These are phyloP conservation scores for Cinara cedri DNA, from an alignment of 2,888 invertebrate genomes.

Conservation along the genomic window DNA sequence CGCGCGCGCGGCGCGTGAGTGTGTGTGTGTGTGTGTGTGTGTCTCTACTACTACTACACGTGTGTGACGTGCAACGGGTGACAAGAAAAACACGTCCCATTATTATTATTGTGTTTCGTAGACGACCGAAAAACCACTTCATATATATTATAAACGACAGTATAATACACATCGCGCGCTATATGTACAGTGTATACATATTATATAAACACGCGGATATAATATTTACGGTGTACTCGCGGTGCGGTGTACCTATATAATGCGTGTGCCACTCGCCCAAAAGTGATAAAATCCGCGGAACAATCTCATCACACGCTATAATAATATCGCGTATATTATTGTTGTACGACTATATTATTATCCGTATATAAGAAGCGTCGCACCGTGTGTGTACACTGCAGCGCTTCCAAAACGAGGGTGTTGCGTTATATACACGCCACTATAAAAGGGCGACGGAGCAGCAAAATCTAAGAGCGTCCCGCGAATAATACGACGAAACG, in stretches of 20 bases:
- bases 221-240: too few relatives aligned
- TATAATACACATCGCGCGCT: too few relatives aligned
- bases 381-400: background rate
- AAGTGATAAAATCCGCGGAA: conserved; percentile 54
- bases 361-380: background rate
- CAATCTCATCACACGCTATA: conserved; percentile 36
- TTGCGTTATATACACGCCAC: background rate
- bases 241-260: too few relatives aligned
- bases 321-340: background rate
- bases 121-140: conserved; percentile 54
- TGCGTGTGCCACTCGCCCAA: conserved; percentile 24
- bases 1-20: too few relatives aligned
- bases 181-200: background rate
- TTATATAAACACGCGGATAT: too few relatives aligned
- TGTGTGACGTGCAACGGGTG: background rate
- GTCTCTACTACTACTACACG: background rate
- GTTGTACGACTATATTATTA: background rate
- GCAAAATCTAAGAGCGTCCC: too few relatives aligned
- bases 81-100: conserved; percentile 49
- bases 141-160: conserved; percentile 9
- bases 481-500: too few relatives aligned
- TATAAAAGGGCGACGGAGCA: too few relatives aligned
- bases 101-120: conserved; percentile 20
- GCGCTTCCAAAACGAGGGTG: background rate
- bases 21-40: conserved; percentile 21